A percentile compares a stretch with the other conserved stretches of the same genome.
phyloP scores from a whole-genome alignment of 1,140 invertebrate genomes.

The Hylaeus anthracinus region DNA sequence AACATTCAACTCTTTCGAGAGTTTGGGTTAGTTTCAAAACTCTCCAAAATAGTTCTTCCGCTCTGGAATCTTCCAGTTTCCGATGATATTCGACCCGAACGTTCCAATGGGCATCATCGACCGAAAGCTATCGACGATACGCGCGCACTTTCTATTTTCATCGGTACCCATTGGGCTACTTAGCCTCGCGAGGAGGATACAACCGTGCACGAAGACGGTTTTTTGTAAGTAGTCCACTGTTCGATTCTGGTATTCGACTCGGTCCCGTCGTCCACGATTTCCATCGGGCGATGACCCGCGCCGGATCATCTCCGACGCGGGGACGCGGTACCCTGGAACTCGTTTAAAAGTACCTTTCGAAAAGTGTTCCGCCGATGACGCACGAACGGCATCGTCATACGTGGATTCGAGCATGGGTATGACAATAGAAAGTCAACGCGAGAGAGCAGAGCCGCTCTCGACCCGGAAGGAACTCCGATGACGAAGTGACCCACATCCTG shows the following conservation, averaged over 20 bases:
- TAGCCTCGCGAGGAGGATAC: slow-evolving; percentile 33
- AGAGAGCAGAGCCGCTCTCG: slow-evolving; percentile 56
- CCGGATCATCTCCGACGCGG: neutral
- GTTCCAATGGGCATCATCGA: neutral
- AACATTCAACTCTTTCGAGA: no score
- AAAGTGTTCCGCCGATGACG: slow-evolving; percentile 67
- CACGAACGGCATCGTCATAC: slow-evolving; percentile 46
- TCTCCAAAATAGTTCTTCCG: no score
- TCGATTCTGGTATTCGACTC: slow-evolving; percentile 4
- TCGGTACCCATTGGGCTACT: slow-evolving; percentile 37
- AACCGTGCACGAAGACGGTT: neutral
- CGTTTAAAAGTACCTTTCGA: slow-evolving; percentile 58
- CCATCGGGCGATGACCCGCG: slow-evolving; percentile 18
- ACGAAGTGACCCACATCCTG: slow-evolving; percentile 74
- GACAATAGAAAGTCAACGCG: slow-evolving; percentile 75
- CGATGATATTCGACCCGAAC: neutral
- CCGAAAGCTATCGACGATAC: slow-evolving; percentile 4
- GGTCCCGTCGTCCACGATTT: slow-evolving; percentile 26
- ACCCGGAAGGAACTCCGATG: slow-evolving; percentile 74
- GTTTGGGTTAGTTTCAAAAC: no score
- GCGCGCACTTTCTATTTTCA: slow-evolving; percentile 43
- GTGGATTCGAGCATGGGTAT: slow-evolving; percentile 47
- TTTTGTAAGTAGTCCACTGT: slow-evolving; percentile 6
- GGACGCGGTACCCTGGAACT: neutral
- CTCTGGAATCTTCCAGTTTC: no score